Percentiles rank a stretch among this genome's conserved stretches.
phyloP scores from a whole-genome alignment of 2,888 invertebrate species.

The Agrochola macilenta region DNA sequence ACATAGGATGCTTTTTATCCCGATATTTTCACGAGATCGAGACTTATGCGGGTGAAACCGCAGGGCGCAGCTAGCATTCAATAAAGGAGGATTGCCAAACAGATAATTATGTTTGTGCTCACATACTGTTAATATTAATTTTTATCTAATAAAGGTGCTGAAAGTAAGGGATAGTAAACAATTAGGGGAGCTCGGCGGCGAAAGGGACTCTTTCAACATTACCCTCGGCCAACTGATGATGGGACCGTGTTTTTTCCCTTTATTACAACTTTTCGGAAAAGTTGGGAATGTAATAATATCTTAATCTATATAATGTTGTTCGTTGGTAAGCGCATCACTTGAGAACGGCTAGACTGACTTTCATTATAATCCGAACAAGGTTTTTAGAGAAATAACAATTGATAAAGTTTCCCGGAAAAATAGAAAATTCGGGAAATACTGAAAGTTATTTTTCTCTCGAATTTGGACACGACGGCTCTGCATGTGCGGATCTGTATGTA shows the following conservation, averaged over 20 bases:
- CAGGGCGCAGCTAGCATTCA: neutral
- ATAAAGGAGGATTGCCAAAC: neutral
- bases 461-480: neutral
- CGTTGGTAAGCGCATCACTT: neutral
- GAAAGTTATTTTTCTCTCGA: neutral
- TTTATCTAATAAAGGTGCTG: conserved; percentile 19
- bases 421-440: neutral
- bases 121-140: conserved; percentile 12
- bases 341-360: neutral
- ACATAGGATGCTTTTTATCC: too few species aligned
- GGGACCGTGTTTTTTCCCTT: conserved; percentile 4
- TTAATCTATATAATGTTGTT: neutral
- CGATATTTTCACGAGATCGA: too few species aligned
- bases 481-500: too few species aligned
- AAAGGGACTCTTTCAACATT: conserved; percentile 40
- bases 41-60: too few species aligned
- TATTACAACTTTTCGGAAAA: conserved; percentile 6
- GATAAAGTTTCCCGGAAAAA: too few species aligned
- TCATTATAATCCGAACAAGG: too few species aligned
- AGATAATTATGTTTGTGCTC: neutral
- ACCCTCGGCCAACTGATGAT: conserved; percentile 13
- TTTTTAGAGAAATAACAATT: too few species aligned
- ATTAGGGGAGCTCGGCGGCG: conserved; percentile 4
- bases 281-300: neutral
- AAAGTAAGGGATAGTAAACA: conserved; percentile 26